Evolutionary conservation across 2,888 invertebrate genomes (phyloP).

Genomic region (Cheilosia pagana): DNA sequence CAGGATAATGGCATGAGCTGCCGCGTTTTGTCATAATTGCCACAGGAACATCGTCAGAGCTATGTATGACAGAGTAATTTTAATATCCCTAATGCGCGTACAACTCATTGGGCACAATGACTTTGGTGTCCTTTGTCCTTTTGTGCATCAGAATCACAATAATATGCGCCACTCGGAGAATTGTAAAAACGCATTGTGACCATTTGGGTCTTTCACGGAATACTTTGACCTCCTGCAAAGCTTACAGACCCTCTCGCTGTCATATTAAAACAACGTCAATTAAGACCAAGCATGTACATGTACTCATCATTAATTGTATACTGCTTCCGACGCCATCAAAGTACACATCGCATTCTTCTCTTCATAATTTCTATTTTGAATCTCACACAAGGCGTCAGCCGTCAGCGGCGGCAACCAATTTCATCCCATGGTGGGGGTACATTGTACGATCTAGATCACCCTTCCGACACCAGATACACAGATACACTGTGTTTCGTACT

Average conservation of each 20-base stretch:
- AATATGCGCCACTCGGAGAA: slow-evolving; percentile 11
- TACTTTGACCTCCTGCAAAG: slow-evolving; percentile 65
- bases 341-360: slow-evolving; percentile 27
- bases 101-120: slow-evolving; percentile 61
- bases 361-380: slow-evolving; percentile 63
- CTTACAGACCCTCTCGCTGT: slow-evolving; percentile 1
- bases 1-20: slow-evolving; percentile 27
- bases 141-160: slow-evolving; percentile 5
- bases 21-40: not conserved
- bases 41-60: not conserved
- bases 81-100: slow-evolving; percentile 68
- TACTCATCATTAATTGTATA: slow-evolving; percentile 61
- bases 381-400: slow-evolving; percentile 54
- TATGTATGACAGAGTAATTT: slow-evolving; percentile 14
- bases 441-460: slow-evolving; percentile 62
- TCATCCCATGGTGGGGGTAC: slow-evolving; percentile 36
- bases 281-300: slow-evolving; percentile 44
- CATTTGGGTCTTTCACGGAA: slow-evolving; percentile 22
- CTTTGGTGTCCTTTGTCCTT: slow-evolving; percentile 25
- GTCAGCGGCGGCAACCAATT: not conserved
- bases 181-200: slow-evolving; percentile 51
- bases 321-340: slow-evolving; percentile 69
- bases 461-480: slow-evolving; percentile 48
- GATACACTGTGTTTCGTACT: slow-evolving; percentile 23
- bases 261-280: slow-evolving; percentile 48